Conservation (phyloP, 2,113 vertebrate genomes). For the Ceratotherium simum region DNA sequence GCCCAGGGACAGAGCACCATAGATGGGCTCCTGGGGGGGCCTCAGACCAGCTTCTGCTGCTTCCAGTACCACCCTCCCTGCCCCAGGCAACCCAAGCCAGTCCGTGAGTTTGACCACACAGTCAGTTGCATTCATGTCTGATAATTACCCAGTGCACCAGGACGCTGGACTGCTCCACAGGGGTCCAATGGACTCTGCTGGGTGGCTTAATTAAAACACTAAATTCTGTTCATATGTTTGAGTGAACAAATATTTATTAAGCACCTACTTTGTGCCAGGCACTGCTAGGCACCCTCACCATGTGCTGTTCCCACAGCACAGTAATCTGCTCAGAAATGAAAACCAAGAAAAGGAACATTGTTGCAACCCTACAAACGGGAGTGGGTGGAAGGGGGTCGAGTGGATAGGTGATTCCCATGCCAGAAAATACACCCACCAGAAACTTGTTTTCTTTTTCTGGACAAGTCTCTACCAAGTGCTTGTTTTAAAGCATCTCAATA, state of each 20-base stretch:
- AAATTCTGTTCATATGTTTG: constrained; percentile 37
- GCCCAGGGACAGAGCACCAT: neutral
- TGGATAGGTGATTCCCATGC: neutral
- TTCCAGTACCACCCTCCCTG: neutral
- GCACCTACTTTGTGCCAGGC: constrained; percentile 72
- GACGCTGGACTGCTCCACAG: neutral
- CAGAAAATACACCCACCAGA: neutral
- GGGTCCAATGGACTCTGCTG: neutral
- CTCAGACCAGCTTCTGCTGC: neutral
- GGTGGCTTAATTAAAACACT: constrained; percentile 55
- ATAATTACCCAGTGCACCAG: neutral
- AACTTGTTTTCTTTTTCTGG: neutral
- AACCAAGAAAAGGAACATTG: neutral
- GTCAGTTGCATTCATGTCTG: neutral
- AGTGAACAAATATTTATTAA: constrained; percentile 76
- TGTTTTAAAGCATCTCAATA: neutral
- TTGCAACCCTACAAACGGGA: neutral
- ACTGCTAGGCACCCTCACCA: constrained; percentile 32
- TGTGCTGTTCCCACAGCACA: neutral
- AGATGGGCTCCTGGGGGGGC: neutral
- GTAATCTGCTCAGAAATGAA: neutral
- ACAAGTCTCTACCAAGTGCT: neutral
- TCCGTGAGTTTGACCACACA: neutral
- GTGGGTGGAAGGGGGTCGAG: fast-evolving
- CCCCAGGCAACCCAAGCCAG: neutral